Evolutionary conservation across 2,888 invertebrate genomes (phyloP).

Genomic region (Eudasyphora cyanicolor): DNA sequence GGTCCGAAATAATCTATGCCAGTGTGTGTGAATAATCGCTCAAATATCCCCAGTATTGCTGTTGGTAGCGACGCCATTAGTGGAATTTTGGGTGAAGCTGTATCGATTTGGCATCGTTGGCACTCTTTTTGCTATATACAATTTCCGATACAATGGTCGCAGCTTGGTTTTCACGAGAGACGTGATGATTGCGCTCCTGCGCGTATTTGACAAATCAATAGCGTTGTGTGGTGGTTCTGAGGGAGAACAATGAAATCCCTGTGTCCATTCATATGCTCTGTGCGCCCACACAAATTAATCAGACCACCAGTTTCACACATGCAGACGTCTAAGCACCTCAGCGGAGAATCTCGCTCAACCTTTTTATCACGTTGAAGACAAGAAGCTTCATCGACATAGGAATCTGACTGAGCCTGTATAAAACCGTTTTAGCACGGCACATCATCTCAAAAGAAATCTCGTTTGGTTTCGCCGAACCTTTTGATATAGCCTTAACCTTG

Average conservation of each 20-base stretch:
- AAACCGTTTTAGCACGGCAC: background rate
- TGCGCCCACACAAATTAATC: constrained; percentile 45
- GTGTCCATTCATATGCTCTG: constrained; percentile 35
- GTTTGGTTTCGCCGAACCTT: background rate
- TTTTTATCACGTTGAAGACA: too few species aligned
- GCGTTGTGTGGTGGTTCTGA: constrained; percentile 40
- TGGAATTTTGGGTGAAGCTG: constrained; percentile 41
- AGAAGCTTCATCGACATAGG: background rate
- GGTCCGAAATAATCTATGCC: constrained; percentile 57
- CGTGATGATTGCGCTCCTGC: constrained; percentile 57
- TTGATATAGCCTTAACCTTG: too few species aligned
- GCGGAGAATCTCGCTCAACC: constrained; percentile 19
- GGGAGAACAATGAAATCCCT: constrained; percentile 30
- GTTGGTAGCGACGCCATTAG: constrained; percentile 50
- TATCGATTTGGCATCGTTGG: background rate
- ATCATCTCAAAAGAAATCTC: too few species aligned
- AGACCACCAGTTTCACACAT: constrained; percentile 39
- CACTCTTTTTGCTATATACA: too few species aligned
- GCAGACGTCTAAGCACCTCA: constrained; percentile 50
- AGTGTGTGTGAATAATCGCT: constrained; percentile 52
- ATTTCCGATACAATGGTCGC: background rate
- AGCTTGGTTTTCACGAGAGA: constrained; percentile 57
- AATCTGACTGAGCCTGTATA: constrained; percentile 15
- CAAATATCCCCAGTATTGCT: constrained; percentile 35
- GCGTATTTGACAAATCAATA: constrained; percentile 61